Evolutionary conservation across 2,113 vertebrate species (phyloP), one percentile per base, ranked within the genome.

Genomic region (Plecturocebus donacophilus): DNA sequence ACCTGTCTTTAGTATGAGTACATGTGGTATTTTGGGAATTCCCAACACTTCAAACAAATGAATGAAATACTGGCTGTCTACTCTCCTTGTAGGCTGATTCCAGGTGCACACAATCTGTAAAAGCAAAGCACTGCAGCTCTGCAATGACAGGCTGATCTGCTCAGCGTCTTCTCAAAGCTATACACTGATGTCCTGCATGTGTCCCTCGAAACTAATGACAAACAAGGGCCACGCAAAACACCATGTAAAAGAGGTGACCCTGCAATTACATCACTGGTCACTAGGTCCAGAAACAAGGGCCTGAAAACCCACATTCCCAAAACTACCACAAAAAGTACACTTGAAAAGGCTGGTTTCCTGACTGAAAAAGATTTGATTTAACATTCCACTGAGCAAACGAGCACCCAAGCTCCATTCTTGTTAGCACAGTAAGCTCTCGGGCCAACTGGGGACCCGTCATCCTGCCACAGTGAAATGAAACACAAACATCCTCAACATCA

Each of bases 371-470:
- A 30, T 1, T 21, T 6, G 3, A 11, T n/a, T 8, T 27, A 21
- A 11, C 32, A 3, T 1, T 58, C 16, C 75, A 14, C n/a, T 2
- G 4, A 32, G 52, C 45, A 77, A 16, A 11, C 38, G 0, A 3
- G 32, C 2, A 11, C n/a, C 82, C 12, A 7, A 3, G 35, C 4
- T 47, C 42, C 32, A 14, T 0, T 1, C 77, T 11, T 42, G 3
- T 19, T 4, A 14, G 42, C 42, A 17, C 0, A 23, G 12, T 6
- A 2, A 5, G 40, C 70, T 30, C 45, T 5, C 0, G 0, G 77
- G 32, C 32, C 54, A 66, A 10, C 23, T 12, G 40, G 30, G 61
- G 45, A n/a, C 30, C 49, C 0, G 1, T 9, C 61, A 6, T 5
- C 14, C 12, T 1, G 4, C 38, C 2, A 8, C 10, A 0, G 49